phyloP scores from a whole-genome alignment of 2,888 invertebrate genomes.

The Brachycybe producta region DNA sequence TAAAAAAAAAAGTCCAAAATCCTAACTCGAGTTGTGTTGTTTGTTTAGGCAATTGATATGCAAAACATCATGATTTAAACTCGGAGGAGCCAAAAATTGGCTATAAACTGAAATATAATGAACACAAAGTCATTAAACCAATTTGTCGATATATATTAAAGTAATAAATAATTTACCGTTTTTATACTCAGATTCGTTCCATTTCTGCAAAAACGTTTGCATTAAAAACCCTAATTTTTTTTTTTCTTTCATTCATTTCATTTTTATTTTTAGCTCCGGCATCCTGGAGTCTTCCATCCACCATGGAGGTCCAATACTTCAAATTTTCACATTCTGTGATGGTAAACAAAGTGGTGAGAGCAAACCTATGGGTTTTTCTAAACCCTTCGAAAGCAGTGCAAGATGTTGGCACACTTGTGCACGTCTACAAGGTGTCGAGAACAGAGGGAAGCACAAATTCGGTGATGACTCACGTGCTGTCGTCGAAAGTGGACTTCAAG shows the following conservation, averaged over 20 bases:
- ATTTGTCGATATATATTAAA: too few species aligned
- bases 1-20: too few species aligned
- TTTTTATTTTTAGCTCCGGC: constrained; percentile 40
- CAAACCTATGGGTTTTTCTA: constrained; percentile 55
- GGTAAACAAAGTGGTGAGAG: constrained; percentile 51
- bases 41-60: too few species aligned
- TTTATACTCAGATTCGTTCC: too few species aligned
- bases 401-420: constrained; percentile 7
- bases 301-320: constrained; percentile 55
- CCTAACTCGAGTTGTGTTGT: too few species aligned
- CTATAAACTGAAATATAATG: too few species aligned
- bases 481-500: constrained; percentile 32
- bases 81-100: too few species aligned
- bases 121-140: too few species aligned
- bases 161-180: too few species aligned
- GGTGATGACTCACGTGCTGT: constrained; percentile 21
- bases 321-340: constrained; percentile 55
- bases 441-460: neutral
- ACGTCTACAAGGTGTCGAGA: constrained; percentile 17
- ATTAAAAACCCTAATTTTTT: neutral
- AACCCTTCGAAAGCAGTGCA: constrained; percentile 27
- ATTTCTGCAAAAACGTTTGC: too few species aligned
- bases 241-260: too few species aligned
- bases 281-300: constrained; percentile 52
- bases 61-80: too few species aligned